Base-by-base conservation (phyloP, 2,888 invertebrate genomes). In the Sipha maydis region DNA sequence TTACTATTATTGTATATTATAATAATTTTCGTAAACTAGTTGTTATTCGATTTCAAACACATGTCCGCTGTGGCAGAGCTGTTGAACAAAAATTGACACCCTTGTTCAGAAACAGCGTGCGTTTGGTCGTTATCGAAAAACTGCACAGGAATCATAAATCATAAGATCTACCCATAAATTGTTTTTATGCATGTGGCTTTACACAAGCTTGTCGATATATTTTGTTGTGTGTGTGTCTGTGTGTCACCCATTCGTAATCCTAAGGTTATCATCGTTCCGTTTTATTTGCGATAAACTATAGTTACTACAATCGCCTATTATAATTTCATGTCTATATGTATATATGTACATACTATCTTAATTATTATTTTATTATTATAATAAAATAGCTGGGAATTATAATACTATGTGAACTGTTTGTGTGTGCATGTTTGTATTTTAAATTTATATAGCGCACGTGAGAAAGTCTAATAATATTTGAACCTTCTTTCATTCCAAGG, bases 201-300 rank as follows among this genome's bases (percentile, higher is more conserved):
- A 38, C 25, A 19, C 54, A 31, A 2, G 28, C 5, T 48, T 8
- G 14, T n/a, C 67, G n/a, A 19, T 7, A 9, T 41, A 71, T 31
- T 28, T 28, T 73, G 14, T 38, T 11, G 17, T 21, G 83, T 17
- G 82, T 89, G 38, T 85, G 69, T 34, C 25, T 76, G 73, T 34
- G 41, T 82, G 73, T 89, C 75, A 21, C 61, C 83, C 78, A 67
- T 76, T 61, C 71, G 48, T 75, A 71, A 88, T 83, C 78, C 41
- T 77, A 38, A 89, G 79, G 75, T 77, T 82, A 88, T 85, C 85
- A 41, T 48, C 67, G 85, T 77, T 85, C 83, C 38, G 83, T 84
- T 84, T 75, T 8, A 28, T 84, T 83, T 11, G 75, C 83, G 75
- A 84, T 84, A 84, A 84, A 76, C 75, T 25, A 9, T 61, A 61